Evolutionary conservation across 1,140 invertebrate species (phyloP).

Genomic region (Charaxes varanes): DNA sequence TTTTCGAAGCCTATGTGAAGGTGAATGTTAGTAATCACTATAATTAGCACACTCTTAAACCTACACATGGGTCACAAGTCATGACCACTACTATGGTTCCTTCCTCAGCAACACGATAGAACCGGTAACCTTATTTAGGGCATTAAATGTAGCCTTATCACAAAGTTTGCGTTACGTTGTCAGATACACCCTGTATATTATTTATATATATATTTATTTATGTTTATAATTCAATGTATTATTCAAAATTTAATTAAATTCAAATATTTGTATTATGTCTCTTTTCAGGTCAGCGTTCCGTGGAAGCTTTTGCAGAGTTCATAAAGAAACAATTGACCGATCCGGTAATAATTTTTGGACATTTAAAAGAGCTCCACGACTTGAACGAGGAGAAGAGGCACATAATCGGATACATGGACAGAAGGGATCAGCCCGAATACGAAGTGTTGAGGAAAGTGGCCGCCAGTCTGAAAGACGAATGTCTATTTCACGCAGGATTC

Average conservation of each 20-base stretch:
- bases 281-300: conserved; percentile 74
- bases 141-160: too few species aligned
- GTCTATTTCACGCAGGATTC: conserved; percentile 94
- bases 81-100: too few species aligned
- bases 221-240: too few species aligned
- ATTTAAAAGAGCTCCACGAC: conserved; percentile 84
- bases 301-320: conserved; percentile 90
- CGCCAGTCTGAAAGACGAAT: conserved; percentile 95
- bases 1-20: too few species aligned
- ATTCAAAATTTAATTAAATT: background rate
- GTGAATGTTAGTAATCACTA: too few species aligned
- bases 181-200: too few species aligned
- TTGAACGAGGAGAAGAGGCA: conserved; percentile 93
- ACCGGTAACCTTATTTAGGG: too few species aligned
- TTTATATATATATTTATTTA: too few species aligned
- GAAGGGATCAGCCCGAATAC: conserved; percentile 87
- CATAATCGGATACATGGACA: conserved; percentile 95
- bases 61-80: too few species aligned
- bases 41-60: too few species aligned
- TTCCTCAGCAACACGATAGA: too few species aligned
- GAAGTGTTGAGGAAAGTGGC: conserved; percentile 88
- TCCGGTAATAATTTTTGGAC: conserved; percentile 87
- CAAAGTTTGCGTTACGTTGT: too few species aligned
- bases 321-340: conserved; percentile 93
- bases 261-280: conserved; percentile 3